Evolutionary conservation across 1,140 invertebrate species (phyloP), one percentile per base, ranked within the genome.

Genomic region (Euwallacea fornicatus): DNA sequence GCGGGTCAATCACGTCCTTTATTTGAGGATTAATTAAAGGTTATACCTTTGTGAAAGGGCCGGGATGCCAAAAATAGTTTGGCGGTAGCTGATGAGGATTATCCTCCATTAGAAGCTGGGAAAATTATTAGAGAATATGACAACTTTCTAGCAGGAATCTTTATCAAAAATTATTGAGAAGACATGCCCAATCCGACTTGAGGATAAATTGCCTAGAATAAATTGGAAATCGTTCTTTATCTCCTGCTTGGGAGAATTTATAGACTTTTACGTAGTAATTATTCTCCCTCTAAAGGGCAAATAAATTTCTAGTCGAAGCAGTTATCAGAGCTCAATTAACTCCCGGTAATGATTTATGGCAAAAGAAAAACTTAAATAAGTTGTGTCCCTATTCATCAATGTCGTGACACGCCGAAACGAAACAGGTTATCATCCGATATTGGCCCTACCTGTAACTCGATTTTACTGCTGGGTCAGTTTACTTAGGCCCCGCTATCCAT

Each of bases 1-100:
- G 58, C 46, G 66, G 66, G 66, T 69, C 66, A 62, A 69, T 69
- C 58, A 69, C 66, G 66, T 69, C 66, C 66, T 61, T 62, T 69
- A 69, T 69, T 69, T 69, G 43, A 43, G 66, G 66, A 69, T 61
- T 69, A 61, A 69, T 69, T 69, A 69, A 69, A 41, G 65, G 56
- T n/a, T 10, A 15, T 10, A 21, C 58, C 59, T 62, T 47, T 60
- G 21, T 15, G 42, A 61, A 61, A 66, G 66, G 44, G 66, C 47
- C 61, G 61, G 33, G 47, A 61, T 69, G 66, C 66, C 66, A 43
- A 43, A 65, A 69, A 61, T 69, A 62, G 41, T 69, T 69, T 42
- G 21, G 44, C 10, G 42, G 47, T 62, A 69, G 62, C 9, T 11
- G 46, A 6, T 50, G 46, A 6, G 13, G 21, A 33, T 33, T 33